A percentile compares a stretch with the other conserved stretches of the same genome.
phyloP scores from a whole-genome alignment of 2,113 vertebrate genomes.

The Equus przewalskii region DNA sequence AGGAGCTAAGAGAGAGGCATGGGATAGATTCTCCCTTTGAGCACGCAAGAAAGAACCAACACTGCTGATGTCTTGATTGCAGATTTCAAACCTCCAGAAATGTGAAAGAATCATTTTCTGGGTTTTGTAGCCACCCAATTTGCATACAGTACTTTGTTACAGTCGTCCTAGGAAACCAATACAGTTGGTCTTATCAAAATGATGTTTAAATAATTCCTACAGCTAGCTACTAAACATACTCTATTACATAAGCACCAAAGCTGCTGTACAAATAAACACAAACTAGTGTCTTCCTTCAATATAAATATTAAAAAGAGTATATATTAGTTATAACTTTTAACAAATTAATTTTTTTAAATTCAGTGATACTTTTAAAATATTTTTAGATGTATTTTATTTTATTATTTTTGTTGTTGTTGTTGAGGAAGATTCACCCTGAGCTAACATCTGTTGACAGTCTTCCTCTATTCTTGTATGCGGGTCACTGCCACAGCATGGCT shows the following conservation, averaged over 20 bases:
- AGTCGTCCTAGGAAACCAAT: not conserved
- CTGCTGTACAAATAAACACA: not conserved
- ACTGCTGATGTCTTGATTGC: fast-evolving
- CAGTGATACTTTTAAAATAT: too few relatives aligned
- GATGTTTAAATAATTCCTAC: not conserved
- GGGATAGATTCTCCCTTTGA: not conserved
- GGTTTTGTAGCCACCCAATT: not conserved
- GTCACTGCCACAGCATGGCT: too few relatives aligned
- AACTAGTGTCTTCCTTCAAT: not conserved
- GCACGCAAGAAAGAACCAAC: not conserved
- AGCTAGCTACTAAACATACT: not conserved
- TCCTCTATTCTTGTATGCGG: too few relatives aligned
- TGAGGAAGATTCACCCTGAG: too few relatives aligned
- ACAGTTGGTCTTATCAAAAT: not conserved
- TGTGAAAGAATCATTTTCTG: not conserved
- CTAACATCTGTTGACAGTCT: too few relatives aligned
- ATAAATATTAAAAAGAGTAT: not conserved
- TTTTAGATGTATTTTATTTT: too few relatives aligned
- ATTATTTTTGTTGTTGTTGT: too few relatives aligned
- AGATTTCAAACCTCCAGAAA: not conserved
- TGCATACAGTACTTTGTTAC: not conserved
- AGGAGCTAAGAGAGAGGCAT: too few relatives aligned
- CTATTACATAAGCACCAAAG: not conserved
- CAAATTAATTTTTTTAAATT: too few relatives aligned
- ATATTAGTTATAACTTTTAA: not conserved